Evolutionary conservation across 2,113 vertebrate species (phyloP), one percentile per base, ranked within the genome.

Genomic region (Pleuronectes platessa): DNA sequence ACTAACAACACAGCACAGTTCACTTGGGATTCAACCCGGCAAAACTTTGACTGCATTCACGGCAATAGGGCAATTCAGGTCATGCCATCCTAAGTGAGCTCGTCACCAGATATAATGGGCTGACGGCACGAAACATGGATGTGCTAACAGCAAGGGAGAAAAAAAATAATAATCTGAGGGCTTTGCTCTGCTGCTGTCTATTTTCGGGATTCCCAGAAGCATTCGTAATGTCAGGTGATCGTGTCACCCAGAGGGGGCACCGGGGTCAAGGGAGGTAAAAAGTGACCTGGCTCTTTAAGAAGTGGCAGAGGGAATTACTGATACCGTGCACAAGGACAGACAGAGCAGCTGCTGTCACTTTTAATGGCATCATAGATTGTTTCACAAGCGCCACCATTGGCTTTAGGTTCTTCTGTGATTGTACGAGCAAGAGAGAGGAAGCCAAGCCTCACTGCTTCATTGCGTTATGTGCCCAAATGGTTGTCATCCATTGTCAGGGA

Each of bases 301-400:
- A 81, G 84, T 85, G 83, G 85, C 86, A 49, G 64, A 31, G 74
- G 71, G 79, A 86, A 77, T 71, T 68, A 83, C 76, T 82, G 81
- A 87, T 78, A 71, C 24, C 26, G 74, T 81, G 83, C 79, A 76
- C 75, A 71, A 76, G 81, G 90, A 86, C 90, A 90, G 76, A 80
- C 71, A 53, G 74, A 90, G 87, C 90, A 92, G 87, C 88, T 91
- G 89, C 90, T 90, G 90, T 94, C 92, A 92, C 90, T 86, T 92
- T 86, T 74, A 92, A 92, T 93, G 90, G 76, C 81, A 71, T 93
- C 92, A 90, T 60, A 86, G 69, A 83, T 79, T 79, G 86, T 70
- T 85, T 83, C 74, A 64, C 75, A 87, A 74, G 78, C 84, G 17
- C 74, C 63, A 70, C 77, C 74, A 60, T 67, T 73, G 72, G 79